Base-by-base conservation (phyloP, 1,140 invertebrate genomes). In the Ostrea edulis region DNA sequence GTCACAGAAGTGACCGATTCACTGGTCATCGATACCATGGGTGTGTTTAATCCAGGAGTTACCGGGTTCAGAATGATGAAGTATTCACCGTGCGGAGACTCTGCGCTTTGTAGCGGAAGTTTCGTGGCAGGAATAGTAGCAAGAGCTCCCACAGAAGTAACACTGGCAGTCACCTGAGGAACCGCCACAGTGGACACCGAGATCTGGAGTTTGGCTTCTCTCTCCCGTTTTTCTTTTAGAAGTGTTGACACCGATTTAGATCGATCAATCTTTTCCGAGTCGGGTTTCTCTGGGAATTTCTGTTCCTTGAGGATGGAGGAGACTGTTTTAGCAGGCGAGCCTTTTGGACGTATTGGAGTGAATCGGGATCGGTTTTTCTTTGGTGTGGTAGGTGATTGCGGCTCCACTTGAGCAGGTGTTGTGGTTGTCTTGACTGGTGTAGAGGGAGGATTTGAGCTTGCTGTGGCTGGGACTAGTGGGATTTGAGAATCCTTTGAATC, bases 311-410 rank as follows among this genome's bases (percentile, higher is more conserved):
- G 84, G 29, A 90, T 88, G 9, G 90, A 87, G 25, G 90, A 89
- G 20, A 91, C 65, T 0, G 86, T 91, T 22, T 91, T 91, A 0
- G 89, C 82, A 22, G 90, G 90, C 12, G 90, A 86, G 3, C 88
- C 91, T 71, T 92, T 93, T 1, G 92, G 92, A 51, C 90, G 89
- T 68, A 93, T 93, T 62, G 91, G 91, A 20, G 90, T 89, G 88
- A 93, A 93, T 65, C 92, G 68, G 87, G 88, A 85, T 82, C 87
- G 87, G 14, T 90, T 87, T 85, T 90, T 90, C 81, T 90, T 92
- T n/a, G 89, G 85, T 12, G 87, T 90, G 2, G 87, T 87, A 51
- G 91, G 89, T 5, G 88, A 89, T 22, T 77, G 68, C 5, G 68
- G 68, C 25, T 77, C 68, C 9, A 25, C 22, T 29, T 12, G 22